Conservation (phyloP, 2,888 invertebrate species). For the Cylindroiulus punctatus region DNA sequence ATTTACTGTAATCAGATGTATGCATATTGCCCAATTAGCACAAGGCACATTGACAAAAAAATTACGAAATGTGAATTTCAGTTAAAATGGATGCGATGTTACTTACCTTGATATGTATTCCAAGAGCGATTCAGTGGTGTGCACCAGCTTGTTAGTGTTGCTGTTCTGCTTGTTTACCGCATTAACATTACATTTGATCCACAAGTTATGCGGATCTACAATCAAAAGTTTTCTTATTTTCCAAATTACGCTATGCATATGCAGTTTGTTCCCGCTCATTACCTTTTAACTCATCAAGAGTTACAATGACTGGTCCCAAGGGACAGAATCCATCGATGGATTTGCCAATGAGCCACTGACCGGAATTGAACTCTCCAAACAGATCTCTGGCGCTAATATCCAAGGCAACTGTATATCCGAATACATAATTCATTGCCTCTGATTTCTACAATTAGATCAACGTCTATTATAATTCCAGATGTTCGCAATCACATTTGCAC, state of each 20-base stretch:
- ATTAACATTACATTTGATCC: slow-evolving; percentile 79
- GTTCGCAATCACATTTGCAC: too few relatives aligned
- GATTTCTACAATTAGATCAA: too few relatives aligned
- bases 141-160: slow-evolving; percentile 82
- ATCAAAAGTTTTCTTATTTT: background rate
- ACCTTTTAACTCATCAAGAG: slow-evolving; percentile 72
- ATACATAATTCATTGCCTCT: slow-evolving; percentile 78
- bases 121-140: slow-evolving; percentile 80
- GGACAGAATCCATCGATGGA: slow-evolving; percentile 91
- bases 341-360: slow-evolving; percentile 79
- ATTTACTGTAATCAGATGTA: too few relatives aligned
- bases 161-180: slow-evolving; percentile 81
- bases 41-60: too few relatives aligned
- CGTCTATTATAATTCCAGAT: too few relatives aligned
- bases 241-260: background rate
- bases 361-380: slow-evolving; percentile 77
- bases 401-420: slow-evolving; percentile 87
- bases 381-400: slow-evolving; percentile 89
- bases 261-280: background rate
- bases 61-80: too few relatives aligned
- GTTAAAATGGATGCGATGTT: too few relatives aligned
- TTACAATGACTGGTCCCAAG: slow-evolving; percentile 83
- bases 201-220: slow-evolving; percentile 76
- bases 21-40: too few relatives aligned
- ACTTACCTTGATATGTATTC: slow-evolving; percentile 78